Evolutionary conservation across 2,113 vertebrate genomes (phyloP), one percentile per base, ranked within the genome.

Genomic region (Sinocyclocheilus anshuiensis): DNA sequence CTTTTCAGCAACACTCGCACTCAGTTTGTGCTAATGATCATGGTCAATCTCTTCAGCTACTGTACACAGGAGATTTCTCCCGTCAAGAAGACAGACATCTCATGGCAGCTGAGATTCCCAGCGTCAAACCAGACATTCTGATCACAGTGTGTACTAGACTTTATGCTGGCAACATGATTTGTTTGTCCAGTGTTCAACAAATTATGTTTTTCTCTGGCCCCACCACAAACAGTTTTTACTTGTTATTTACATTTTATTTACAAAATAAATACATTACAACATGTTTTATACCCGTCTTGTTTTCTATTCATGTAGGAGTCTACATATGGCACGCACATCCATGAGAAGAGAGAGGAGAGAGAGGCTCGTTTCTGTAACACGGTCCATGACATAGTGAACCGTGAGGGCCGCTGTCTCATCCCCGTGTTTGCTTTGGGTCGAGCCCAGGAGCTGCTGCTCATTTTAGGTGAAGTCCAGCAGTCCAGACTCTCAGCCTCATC

Each of bases 21-120:
- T 24, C 71, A 36, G 2, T 10, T 36, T 79, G 10, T 53, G 22
- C 7, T 59, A 10, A n/a, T 39, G 13, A 77, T 33, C 36, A 33
- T 65, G 22, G 4, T 22, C 74, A 33, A 29, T 83, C 29, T 83
- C 10, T 85, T 11, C 83, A 98, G 98, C 95, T 99, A 85, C 93
- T 99, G 81, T 99, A 99, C 83, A 99, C 98, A 8, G 98, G 98
- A 79, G 98, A 99, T 92, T 99, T 99, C 93, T 99, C 98, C 82
- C 96, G 98, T 84, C 98, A 99, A 90, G 98, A 99, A 91, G 98
- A 99, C 87, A 95, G 98, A 86, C 98, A 99, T 88, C 94, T 99
- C 69, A 99, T 99, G 98, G 98, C 98, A 83, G 98, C 98, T 18
- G 98, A 99, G 91, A 99, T 99, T 90, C 98, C 98, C 48, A 99